phyloP scores from a whole-genome alignment of 2,113 vertebrate species.

The Corvus hawaiiensis region DNA sequence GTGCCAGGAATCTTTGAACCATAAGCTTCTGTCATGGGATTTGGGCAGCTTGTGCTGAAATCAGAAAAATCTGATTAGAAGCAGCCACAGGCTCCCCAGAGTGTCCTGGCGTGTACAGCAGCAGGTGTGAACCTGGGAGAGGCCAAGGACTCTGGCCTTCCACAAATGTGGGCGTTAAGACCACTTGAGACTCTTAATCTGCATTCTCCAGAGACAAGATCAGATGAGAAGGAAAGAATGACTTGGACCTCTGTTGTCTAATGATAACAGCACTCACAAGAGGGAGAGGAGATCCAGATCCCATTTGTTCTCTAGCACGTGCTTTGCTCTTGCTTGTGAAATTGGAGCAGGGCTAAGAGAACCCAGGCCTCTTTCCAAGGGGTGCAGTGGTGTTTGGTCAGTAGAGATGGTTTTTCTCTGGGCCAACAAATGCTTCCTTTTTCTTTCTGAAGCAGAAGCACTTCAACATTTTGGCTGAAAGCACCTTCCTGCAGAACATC shows the following conservation, averaged over 20 bases:
- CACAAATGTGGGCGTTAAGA: neutral
- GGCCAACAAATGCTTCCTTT: neutral
- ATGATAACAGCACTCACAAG: neutral
- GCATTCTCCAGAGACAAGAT: neutral
- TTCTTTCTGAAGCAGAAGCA: neutral
- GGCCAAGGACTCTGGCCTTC: neutral
- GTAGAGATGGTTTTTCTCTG: neutral
- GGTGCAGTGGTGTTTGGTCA: neutral
- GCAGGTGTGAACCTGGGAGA: neutral
- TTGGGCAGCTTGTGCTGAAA: neutral
- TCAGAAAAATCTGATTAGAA: neutral
- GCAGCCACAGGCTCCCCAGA: neutral
- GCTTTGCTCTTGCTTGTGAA: neutral
- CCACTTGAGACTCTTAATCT: neutral
- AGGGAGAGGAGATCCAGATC: neutral
- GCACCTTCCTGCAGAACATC: neutral
- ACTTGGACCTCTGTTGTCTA: neutral
- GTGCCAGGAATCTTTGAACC: neutral
- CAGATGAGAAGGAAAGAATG: conserved; percentile 4
- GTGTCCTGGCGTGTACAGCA: neutral
- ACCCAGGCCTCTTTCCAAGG: neutral
- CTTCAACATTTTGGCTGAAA: neutral
- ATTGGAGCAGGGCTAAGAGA: neutral
- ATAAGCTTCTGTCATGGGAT: neutral
- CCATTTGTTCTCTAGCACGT: neutral